Percentiles rank a stretch among this genome's conserved stretches.
Conservation (phyloP, 1,140 invertebrate species). For the Diabrotica virgifera region DNA sequence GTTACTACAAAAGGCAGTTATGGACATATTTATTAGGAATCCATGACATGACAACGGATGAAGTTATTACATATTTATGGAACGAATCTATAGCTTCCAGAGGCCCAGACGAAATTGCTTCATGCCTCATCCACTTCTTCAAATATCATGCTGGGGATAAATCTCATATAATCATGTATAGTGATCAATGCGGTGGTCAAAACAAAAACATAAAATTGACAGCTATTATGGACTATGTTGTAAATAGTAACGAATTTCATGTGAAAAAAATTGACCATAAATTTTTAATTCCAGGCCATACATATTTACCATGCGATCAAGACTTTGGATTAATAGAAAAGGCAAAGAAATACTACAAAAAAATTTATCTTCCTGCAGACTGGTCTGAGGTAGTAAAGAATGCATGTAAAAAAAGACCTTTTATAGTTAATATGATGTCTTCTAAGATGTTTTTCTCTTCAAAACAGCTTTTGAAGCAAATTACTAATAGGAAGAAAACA, state of each 20-base stretch:
- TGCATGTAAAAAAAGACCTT: slow-evolving; percentile 11
- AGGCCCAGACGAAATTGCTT: slow-evolving; percentile 28
- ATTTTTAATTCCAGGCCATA: slow-evolving; percentile 12
- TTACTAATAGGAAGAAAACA: not conserved
- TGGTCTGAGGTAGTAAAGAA: slow-evolving; percentile 5
- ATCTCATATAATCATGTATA: slow-evolving; percentile 27
- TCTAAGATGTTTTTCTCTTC: slow-evolving; percentile 6
- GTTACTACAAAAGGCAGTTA: slow-evolving; percentile 30
- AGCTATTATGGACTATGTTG: slow-evolving; percentile 8
- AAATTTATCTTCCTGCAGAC: slow-evolving; percentile 8
- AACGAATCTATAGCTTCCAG: slow-evolving; percentile 26
- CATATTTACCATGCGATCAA: not conserved
- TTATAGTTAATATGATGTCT: slow-evolving; percentile 4
- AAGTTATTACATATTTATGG: slow-evolving; percentile 26
- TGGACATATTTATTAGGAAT: slow-evolving; percentile 30
- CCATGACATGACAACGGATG: slow-evolving; percentile 21
- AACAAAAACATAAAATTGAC: slow-evolving; percentile 27
- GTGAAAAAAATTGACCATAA: not conserved
- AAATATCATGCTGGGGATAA: slow-evolving; percentile 7
- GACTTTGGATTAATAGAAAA: slow-evolving; percentile 11
- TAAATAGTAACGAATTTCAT: not conserved
- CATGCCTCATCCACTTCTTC: slow-evolving; percentile 24
- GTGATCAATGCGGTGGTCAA: slow-evolving; percentile 6
- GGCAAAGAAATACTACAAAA: slow-evolving; percentile 11
- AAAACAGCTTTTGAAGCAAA: not conserved